phyloP scores from a whole-genome alignment of 2,797 vertebrate species.

The Tenualosa thibaudeaui region DNA sequence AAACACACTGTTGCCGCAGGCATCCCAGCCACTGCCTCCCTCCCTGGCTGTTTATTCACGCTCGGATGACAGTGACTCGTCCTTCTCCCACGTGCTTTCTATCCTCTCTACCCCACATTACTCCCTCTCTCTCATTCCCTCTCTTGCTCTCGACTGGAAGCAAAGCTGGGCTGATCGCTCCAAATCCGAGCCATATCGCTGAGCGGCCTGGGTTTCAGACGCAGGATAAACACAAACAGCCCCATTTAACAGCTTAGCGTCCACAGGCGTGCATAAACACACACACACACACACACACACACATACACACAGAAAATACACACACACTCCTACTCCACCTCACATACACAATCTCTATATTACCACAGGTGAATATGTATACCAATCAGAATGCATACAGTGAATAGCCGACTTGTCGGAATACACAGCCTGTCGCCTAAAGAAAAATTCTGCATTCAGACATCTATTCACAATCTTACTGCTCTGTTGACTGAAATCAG shows the following conservation, averaged over 20 bases:
- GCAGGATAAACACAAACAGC: conserved; percentile 43
- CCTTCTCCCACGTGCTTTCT: conserved; percentile 39
- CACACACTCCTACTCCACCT: neutral
- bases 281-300: conserved; percentile 17
- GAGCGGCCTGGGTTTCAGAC: conserved; percentile 21
- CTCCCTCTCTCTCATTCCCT: neutral
- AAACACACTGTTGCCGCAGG: conserved; percentile 38
- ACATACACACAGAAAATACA: neutral
- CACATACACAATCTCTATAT: neutral
- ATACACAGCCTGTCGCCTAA: neutral
- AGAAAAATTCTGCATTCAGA: neutral
- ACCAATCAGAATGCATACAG: neutral
- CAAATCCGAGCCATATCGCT: conserved; percentile 36
- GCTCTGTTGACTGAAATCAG: neutral
- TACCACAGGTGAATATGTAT: neutral
- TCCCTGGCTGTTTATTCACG: conserved; percentile 46
- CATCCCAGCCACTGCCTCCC: conserved; percentile 40
- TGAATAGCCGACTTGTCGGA: neutral
- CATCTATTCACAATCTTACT: neutral
- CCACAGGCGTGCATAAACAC: conserved; percentile 25
- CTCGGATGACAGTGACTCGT: conserved; percentile 43
- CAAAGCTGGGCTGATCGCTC: conserved; percentile 34
- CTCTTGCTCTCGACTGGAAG: conserved; percentile 1
- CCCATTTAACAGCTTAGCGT: conserved; percentile 40
- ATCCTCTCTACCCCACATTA: neutral